Evolutionary conservation across 2,888 invertebrate genomes (phyloP).

Genomic region (Drosophila limbata): DNA sequence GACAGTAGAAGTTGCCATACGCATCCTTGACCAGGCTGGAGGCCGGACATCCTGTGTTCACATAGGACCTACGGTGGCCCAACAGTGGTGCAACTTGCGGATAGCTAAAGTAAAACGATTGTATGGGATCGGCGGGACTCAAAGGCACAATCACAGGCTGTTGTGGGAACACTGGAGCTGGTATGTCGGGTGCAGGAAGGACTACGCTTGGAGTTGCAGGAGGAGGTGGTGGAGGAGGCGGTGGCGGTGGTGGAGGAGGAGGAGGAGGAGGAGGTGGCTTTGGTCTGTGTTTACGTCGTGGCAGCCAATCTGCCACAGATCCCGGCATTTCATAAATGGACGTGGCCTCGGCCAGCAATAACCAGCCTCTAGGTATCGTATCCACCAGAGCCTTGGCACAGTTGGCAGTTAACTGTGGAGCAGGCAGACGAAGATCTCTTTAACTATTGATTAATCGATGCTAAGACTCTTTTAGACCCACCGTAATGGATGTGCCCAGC

Average conservation of each 20-base stretch:
- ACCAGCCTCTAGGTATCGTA: constrained; percentile 75
- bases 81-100: constrained; percentile 51
- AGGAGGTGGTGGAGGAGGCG: constrained; percentile 44
- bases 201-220: constrained; percentile 24
- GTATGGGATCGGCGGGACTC: constrained; percentile 66
- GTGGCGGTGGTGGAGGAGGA: constrained; percentile 42
- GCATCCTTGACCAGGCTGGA: constrained; percentile 62
- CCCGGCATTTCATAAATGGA: constrained; percentile 78
- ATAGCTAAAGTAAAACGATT: constrained; percentile 68
- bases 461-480: constrained; percentile 45
- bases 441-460: too few relatives aligned
- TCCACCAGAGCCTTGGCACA: constrained; percentile 74
- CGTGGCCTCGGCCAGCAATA: constrained; percentile 71
- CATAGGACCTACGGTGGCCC: constrained; percentile 52
- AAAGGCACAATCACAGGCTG: constrained; percentile 60
- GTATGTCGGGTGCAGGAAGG: not conserved
- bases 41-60: constrained; percentile 60
- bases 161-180: constrained; percentile 15
- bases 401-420: constrained; percentile 63
- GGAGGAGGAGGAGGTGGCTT: constrained; percentile 36
- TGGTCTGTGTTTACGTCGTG: constrained; percentile 52
- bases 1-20: constrained; percentile 65
- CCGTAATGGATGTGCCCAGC: constrained; percentile 74
- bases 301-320: constrained; percentile 56
- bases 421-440: not conserved